phyloP scores from a whole-genome alignment of 2,888 invertebrate species.

The Ectemnius continuus region DNA sequence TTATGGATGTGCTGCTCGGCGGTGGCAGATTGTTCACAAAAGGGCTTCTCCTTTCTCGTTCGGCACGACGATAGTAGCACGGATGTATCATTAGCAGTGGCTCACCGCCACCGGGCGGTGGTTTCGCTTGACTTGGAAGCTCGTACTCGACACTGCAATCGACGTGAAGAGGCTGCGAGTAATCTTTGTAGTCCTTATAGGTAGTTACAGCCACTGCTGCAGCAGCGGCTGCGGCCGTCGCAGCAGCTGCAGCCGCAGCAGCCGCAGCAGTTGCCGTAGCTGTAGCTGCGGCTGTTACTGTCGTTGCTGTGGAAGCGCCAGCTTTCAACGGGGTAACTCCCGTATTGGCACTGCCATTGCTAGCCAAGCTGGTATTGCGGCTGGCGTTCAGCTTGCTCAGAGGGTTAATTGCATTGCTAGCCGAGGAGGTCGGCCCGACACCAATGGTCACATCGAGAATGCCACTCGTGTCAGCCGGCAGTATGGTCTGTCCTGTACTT shows the following conservation, averaged over 20 bases:
- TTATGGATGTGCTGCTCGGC: slow-evolving; percentile 67
- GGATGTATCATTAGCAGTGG: slow-evolving; percentile 94
- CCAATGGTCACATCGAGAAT: slow-evolving; percentile 34
- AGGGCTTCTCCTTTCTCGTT: slow-evolving; percentile 89
- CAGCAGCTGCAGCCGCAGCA: slow-evolving; percentile 77
- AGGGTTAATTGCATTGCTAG: slow-evolving; percentile 11
- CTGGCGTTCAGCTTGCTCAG: slow-evolving; percentile 9
- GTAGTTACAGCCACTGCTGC: slow-evolving; percentile 69
- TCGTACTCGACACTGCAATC: slow-evolving; percentile 96
- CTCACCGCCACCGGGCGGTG: slow-evolving; percentile 89
- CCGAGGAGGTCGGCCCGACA: slow-evolving; percentile 17
- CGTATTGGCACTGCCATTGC: slow-evolving; percentile 74
- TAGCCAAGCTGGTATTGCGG: slow-evolving; percentile 76
- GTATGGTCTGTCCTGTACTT: slow-evolving; percentile 48
- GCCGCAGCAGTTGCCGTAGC: slow-evolving; percentile 76
- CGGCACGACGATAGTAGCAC: slow-evolving; percentile 92
- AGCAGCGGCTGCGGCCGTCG: slow-evolving; percentile 61
- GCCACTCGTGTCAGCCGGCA: slow-evolving; percentile 55
- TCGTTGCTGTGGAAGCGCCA: slow-evolving; percentile 59
- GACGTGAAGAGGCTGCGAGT: slow-evolving; percentile 91
- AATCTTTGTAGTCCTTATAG: slow-evolving; percentile 83
- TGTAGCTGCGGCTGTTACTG: slow-evolving; percentile 69
- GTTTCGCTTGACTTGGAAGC: slow-evolving; percentile 92
- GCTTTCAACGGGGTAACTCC: not conserved
- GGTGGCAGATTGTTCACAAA: slow-evolving; percentile 91